phyloP scores from a whole-genome alignment of 2,797 vertebrate species.

The Poliocrania exsul region DNA sequence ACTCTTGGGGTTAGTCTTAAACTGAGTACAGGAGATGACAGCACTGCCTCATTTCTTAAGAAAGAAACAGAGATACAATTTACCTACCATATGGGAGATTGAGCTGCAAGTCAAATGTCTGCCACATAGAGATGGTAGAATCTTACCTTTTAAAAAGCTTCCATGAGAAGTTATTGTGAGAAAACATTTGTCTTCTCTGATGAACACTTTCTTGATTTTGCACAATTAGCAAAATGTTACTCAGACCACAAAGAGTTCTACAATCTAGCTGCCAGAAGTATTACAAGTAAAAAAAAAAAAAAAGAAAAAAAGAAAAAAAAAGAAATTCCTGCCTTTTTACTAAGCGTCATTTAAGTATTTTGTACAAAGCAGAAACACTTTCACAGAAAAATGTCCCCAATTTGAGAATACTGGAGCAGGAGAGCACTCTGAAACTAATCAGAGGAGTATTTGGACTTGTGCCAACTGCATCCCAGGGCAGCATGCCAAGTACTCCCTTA shows the following conservation, averaged over 20 bases:
- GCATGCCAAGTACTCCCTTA: not conserved
- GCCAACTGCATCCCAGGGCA: not conserved
- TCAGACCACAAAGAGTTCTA: not conserved
- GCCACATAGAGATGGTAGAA: not conserved
- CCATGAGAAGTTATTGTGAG: not conserved
- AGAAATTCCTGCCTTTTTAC: not conserved
- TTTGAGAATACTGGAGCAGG: not conserved
- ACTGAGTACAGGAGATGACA: not conserved
- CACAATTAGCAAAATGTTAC: not conserved
- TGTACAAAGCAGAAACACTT: not conserved
- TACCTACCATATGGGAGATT: fast-evolving
- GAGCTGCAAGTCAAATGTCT: not conserved
- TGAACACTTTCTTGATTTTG: not conserved
- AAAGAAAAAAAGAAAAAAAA: not conserved
- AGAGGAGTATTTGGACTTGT: not conserved
- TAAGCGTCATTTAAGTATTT: not conserved
- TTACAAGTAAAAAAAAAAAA: not conserved
- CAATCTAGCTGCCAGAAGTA: not conserved
- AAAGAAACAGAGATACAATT: not conserved
- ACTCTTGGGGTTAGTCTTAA: not conserved
- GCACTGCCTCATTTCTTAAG: not conserved
- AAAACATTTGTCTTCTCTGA: not conserved
- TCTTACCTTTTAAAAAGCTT: not conserved
- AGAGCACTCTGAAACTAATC: not conserved
- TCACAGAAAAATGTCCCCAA: not conserved